A percentile compares a stretch with the other conserved stretches of the same genome.
Evolutionary conservation across 2,888 invertebrate genomes (phyloP).

Genomic region (Drosophila nr. fundita): DNA sequence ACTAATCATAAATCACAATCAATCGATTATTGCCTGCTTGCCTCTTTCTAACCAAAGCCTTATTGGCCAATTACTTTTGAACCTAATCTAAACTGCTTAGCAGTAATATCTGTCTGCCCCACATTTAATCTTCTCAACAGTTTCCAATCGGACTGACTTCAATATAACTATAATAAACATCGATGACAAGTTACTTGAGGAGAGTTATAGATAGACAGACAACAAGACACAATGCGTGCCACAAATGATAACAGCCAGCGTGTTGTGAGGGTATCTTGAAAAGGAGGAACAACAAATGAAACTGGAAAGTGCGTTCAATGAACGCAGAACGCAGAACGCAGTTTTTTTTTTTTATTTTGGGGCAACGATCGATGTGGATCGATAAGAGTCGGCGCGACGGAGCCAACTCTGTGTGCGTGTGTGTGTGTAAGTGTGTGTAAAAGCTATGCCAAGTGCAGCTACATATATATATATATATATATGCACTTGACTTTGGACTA

Average conservation of each 20-base stretch:
- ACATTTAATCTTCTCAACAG: neutral
- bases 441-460: slow-evolving; percentile 46
- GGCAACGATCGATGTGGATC: slow-evolving; percentile 52
- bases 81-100: neutral
- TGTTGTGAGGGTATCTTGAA: neutral
- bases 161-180: neutral
- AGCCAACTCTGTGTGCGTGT: neutral
- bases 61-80: neutral
- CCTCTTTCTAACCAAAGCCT: no score
- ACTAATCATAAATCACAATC: neutral
- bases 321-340: slow-evolving; percentile 71
- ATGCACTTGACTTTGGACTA: slow-evolving; percentile 45
- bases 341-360: slow-evolving; percentile 25
- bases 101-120: neutral
- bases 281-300: slow-evolving; percentile 12
- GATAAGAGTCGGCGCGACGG: slow-evolving; percentile 25
- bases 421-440: slow-evolving; percentile 2
- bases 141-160: neutral
- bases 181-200: neutral
- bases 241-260: neutral
- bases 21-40: no score
- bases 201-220: neutral
- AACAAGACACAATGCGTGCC: neutral
- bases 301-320: slow-evolving; percentile 75
- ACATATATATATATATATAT: neutral